Base-by-base conservation (phyloP, 2,888 invertebrate genomes). In the Drosophila melanosoma region DNA sequence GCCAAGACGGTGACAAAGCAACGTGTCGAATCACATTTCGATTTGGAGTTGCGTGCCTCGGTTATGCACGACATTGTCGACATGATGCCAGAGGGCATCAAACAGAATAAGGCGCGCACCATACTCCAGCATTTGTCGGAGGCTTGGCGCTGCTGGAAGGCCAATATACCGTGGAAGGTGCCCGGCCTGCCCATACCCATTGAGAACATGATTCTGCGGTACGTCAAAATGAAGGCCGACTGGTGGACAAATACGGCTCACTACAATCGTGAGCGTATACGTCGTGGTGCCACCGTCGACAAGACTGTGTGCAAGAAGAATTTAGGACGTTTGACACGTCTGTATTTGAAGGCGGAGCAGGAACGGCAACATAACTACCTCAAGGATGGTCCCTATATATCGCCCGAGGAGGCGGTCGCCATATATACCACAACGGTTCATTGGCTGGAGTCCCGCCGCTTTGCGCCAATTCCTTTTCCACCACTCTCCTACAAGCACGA, bases 231-330 rank as follows among this genome's bases (percentile, higher is more conserved):
- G 96, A 99, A 99, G 93, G 99, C 99, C 0, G 99, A 99, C 93
- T 99, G 99, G 99, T 99, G 99, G 99, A 99, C 99, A 0, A 99
- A 99, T 93, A 99, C 99, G 0, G 99, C 99, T 0, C 99, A 99
- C 93, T 99, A 99, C 94, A 99, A 99, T 94, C 95, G 99, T 49
- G 99, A 99, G 93, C 95, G 99, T 89, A 99, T 99, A 81, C 96
- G 99, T 4, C 96, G 99, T 84, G 99, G 99, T n/a, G 99, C 99
- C 58, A 99, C 99, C 0, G 99, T 99, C 20, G 99, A 99, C 93
- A 99, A 99, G 93, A 99, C 99, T 0, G 99, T 99, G 0, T 99
- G 99, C 93, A 99, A 99, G 94, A 99, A 99, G 94, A 99, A 99
- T 94, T 95, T 99, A 79, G 99, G 99, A 1, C 95, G 99, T n/a